Percentiles rank a stretch among this genome's conserved stretches.
phyloP scores from a whole-genome alignment of 2,113 vertebrate species.

The Lepisosteus oculatus region DNA sequence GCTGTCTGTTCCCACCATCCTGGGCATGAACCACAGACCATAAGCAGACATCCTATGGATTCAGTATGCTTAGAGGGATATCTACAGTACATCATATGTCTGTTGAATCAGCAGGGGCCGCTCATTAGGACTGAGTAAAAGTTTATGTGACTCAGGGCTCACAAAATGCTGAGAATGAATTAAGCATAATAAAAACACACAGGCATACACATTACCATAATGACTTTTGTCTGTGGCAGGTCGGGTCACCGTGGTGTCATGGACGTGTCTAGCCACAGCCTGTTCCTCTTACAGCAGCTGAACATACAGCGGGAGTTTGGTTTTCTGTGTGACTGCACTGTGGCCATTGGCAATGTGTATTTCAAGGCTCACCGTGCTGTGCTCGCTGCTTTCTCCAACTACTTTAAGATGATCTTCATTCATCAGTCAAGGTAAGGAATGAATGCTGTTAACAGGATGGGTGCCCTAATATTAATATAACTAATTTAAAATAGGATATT shows the following conservation, averaged over 20 bases:
- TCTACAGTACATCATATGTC: no score
- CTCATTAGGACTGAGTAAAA: no score
- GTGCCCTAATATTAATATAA: no score
- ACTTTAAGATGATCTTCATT: slow-evolving; percentile 99
- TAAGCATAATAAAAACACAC: no score
- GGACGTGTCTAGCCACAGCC: slow-evolving; percentile 85
- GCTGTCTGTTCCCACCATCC: no score
- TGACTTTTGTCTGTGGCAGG: slow-evolving; percentile 28
- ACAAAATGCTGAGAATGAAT: no score
- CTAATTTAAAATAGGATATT: no score
- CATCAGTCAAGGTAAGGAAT: slow-evolving; percentile 87
- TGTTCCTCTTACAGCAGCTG: slow-evolving; percentile 93
- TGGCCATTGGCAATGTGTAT: slow-evolving; percentile 96
- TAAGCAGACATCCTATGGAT: no score
- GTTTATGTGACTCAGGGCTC: no score
- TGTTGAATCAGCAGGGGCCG: no score
- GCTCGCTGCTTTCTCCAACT: slow-evolving; percentile 95
- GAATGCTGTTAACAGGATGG: background rate
- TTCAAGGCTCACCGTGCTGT: slow-evolving; percentile 97
- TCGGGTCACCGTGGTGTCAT: slow-evolving; percentile 59
- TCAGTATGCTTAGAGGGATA: no score
- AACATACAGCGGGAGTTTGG: slow-evolving; percentile 96
- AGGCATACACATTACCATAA: background rate
- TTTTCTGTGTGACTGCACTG: slow-evolving; percentile 95
- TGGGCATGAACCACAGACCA: no score